These are phyloP conservation scores for Diplogasteroides magnus DNA, from an alignment of 1,140 invertebrate genomes.

Conservation along the genomic window DNA sequence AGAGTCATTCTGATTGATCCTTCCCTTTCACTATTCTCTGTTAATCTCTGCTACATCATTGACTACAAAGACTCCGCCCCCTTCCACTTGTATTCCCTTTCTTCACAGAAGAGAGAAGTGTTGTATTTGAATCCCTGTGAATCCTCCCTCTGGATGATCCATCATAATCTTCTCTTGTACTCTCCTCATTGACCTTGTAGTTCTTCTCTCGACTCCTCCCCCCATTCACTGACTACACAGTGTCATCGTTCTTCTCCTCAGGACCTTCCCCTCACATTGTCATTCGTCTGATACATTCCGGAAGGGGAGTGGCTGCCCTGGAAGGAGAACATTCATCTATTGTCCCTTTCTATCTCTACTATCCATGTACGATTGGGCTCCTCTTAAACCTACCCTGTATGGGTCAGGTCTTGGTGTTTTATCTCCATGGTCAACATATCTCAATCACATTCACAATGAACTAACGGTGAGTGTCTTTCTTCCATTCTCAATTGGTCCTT, in stretches of 20 bases:
- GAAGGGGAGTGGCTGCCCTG: neutral
- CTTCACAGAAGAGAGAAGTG: too few species aligned
- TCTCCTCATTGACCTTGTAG: too few species aligned
- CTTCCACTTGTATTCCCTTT: neutral
- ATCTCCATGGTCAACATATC: slow-evolving; percentile 24
- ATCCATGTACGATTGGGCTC: slow-evolving; percentile 25
- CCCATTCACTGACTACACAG: neutral
- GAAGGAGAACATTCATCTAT: neutral
- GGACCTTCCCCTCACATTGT: neutral
- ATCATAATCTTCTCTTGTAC: too few species aligned
- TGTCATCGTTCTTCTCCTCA: too few species aligned
- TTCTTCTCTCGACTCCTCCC: too few species aligned
- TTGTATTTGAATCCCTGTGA: too few species aligned
- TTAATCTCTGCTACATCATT: too few species aligned
- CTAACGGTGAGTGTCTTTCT: slow-evolving; percentile 17
- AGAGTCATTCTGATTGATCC: too few species aligned
- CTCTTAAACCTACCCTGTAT: neutral
- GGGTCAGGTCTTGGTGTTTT: slow-evolving; percentile 2
- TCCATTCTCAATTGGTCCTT: too few species aligned
- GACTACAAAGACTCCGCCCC: neutral
- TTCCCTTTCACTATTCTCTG: too few species aligned
- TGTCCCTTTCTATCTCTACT: neutral
- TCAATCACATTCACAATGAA: slow-evolving; percentile 28
- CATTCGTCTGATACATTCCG: neutral
- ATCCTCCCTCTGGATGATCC: too few species aligned